Conservation (phyloP, 53 echinoderm and acorn worm genomes). For the Mesocentrotus franciscanus region DNA sequence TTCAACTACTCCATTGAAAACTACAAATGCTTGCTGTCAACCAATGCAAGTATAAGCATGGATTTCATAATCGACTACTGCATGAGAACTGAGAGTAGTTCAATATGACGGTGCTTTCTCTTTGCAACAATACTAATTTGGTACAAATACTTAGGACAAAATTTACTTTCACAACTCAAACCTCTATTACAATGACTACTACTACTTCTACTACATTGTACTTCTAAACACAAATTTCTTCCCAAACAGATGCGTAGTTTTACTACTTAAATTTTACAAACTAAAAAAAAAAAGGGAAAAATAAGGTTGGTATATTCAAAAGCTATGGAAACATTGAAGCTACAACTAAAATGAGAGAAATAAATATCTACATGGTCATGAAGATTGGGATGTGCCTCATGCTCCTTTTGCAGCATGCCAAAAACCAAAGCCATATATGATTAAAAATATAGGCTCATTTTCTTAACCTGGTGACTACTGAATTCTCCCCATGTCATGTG, state of each 20-base stretch:
- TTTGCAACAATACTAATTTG: neutral
- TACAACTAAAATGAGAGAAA: neutral
- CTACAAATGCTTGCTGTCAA: conserved; percentile 10
- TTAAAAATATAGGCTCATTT: neutral
- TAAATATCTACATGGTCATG: neutral
- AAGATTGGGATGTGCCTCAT: neutral
- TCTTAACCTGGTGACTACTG: neutral
- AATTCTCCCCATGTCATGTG: too few species aligned
- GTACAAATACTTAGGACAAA: neutral
- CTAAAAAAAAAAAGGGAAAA: neutral
- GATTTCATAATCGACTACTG: neutral
- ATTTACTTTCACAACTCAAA: neutral
- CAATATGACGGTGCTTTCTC: neutral
- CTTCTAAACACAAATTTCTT: neutral
- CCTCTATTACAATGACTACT: neutral
- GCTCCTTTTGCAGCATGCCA: neutral
- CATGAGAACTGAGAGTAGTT: neutral
- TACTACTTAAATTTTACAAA: neutral
- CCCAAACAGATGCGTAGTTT: neutral
- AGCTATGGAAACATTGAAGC: neutral
- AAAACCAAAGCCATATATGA: neutral
- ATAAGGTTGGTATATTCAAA: neutral
- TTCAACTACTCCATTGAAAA: neutral
- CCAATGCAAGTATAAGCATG: conserved; percentile 34
- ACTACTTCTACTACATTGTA: neutral